Evolutionary conservation across 2,888 invertebrate genomes (phyloP).

Genomic region (Hyalella azteca): DNA sequence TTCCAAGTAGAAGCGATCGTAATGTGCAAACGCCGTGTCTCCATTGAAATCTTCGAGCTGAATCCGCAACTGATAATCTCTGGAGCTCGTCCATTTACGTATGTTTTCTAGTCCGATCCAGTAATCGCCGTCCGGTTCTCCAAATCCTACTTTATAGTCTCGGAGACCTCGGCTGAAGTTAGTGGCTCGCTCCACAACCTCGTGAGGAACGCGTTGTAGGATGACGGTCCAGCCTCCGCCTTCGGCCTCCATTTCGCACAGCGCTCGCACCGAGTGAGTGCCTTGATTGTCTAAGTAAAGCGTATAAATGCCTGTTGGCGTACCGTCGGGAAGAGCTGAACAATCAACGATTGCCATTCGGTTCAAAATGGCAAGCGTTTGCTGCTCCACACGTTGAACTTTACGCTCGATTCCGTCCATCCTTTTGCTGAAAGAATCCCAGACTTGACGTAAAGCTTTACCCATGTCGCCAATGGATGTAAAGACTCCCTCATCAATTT

Average conservation of each 20-base stretch:
- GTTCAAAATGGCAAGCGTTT: slow-evolving; percentile 43
- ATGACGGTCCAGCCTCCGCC: slow-evolving; percentile 57
- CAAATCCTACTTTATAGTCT: slow-evolving; percentile 57
- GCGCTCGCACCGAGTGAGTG: slow-evolving; percentile 47
- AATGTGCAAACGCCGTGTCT: slow-evolving; percentile 48
- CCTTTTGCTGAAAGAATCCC: slow-evolving; percentile 44
- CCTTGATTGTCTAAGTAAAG: slow-evolving; percentile 56
- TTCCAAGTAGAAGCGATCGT: slow-evolving; percentile 54
- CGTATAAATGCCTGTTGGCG: slow-evolving; percentile 43
- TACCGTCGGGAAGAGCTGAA: slow-evolving; percentile 39
- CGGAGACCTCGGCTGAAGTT: slow-evolving; percentile 49
- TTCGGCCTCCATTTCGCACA: slow-evolving; percentile 54
- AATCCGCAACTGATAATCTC: slow-evolving; percentile 53
- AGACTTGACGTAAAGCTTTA: slow-evolving; percentile 48
- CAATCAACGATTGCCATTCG: slow-evolving; percentile 52
- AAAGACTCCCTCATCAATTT: slow-evolving; percentile 44
- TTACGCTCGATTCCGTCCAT: slow-evolving; percentile 42
- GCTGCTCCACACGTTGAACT: slow-evolving; percentile 48
- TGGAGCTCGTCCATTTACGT: slow-evolving; percentile 51
- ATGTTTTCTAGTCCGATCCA: slow-evolving; percentile 56
- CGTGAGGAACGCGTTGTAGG: slow-evolving; percentile 46
- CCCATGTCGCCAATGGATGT: slow-evolving; percentile 35
- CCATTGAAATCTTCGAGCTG: slow-evolving; percentile 51
- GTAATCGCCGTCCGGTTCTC: slow-evolving; percentile 47
- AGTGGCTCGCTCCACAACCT: slow-evolving; percentile 16